Conservation (phyloP, 2,888 invertebrate genomes). For the Diogma glabrata region DNA sequence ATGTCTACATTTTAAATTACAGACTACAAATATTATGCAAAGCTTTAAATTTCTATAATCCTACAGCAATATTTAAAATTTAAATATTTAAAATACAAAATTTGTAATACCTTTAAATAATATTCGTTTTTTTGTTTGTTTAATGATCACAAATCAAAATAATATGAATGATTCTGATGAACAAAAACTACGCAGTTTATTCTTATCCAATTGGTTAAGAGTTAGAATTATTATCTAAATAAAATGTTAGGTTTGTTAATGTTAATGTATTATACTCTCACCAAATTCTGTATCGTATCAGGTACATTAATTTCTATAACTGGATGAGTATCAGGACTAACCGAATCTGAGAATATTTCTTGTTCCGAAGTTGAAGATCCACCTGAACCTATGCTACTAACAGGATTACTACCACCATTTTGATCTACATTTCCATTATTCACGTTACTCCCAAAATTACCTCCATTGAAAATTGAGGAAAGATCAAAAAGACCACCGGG, state of each 20-base stretch:
- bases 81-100: no score
- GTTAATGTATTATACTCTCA: neutral
- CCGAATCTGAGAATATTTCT: slow-evolving; percentile 8
- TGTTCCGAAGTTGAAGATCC: neutral
- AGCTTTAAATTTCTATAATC: no score
- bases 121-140: no score
- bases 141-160: no score
- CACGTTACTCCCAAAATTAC: neutral
- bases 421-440: no score
- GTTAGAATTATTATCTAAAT: neutral
- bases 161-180: no score
- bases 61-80: no score
- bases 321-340: slow-evolving; percentile 2
- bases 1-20: no score
- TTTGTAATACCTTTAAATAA: no score
- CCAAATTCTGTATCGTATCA: slow-evolving; percentile 5
- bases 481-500: neutral
- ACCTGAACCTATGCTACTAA: neutral
- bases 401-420: neutral
- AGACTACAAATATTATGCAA: no score
- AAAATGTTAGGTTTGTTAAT: neutral
- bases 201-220: neutral
- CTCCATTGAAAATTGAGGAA: neutral
- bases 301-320: slow-evolving; percentile 8
- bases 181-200: neutral